A percentile compares a stretch with the other conserved stretches of the same genome.
phyloP scores from a whole-genome alignment of 2,113 vertebrate species.

The Carlito syrichta region DNA sequence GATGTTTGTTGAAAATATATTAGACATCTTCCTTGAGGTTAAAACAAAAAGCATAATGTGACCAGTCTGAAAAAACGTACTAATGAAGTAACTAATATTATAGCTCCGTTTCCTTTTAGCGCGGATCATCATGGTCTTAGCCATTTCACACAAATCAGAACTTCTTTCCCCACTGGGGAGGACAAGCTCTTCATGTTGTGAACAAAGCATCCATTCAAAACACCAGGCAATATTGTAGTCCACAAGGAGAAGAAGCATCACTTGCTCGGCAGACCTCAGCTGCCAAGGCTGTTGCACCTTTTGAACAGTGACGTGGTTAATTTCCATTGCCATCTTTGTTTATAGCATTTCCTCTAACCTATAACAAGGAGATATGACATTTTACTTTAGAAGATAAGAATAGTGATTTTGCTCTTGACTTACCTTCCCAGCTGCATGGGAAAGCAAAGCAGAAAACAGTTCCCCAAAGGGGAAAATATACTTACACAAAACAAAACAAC shows the following conservation, averaged over 20 bases:
- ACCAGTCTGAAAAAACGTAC: neutral
- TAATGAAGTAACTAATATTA: slow-evolving; percentile 10
- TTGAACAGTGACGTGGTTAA: slow-evolving; percentile 78
- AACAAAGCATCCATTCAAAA: slow-evolving; percentile 23
- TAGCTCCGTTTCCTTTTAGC: neutral
- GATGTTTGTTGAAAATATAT: slow-evolving; percentile 48
- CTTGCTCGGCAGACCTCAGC: slow-evolving; percentile 44
- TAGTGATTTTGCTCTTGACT: slow-evolving; percentile 57
- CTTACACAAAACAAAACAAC: neutral
- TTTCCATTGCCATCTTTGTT: slow-evolving; percentile 69
- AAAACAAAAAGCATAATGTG: slow-evolving; percentile 35
- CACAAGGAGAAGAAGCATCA: slow-evolving; percentile 1
- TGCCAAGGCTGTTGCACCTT: slow-evolving; percentile 51
- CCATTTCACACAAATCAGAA: slow-evolving; percentile 9
- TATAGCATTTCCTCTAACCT: slow-evolving; percentile 64
- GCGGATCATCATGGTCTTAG: slow-evolving; percentile 20
- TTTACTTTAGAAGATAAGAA: slow-evolving; percentile 64
- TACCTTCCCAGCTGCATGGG: slow-evolving; percentile 59
- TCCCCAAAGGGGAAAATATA: slow-evolving; percentile 37
- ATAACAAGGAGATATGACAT: slow-evolving; percentile 42
- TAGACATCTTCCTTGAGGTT: slow-evolving; percentile 47
- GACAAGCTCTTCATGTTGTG: neutral
- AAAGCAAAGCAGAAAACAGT: slow-evolving; percentile 62
- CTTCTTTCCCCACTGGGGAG: neutral
- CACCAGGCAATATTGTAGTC: neutral